Evolutionary conservation across 2,113 vertebrate species (phyloP), one percentile per base, ranked within the genome.

Genomic region (Perca schrenkii): DNA sequence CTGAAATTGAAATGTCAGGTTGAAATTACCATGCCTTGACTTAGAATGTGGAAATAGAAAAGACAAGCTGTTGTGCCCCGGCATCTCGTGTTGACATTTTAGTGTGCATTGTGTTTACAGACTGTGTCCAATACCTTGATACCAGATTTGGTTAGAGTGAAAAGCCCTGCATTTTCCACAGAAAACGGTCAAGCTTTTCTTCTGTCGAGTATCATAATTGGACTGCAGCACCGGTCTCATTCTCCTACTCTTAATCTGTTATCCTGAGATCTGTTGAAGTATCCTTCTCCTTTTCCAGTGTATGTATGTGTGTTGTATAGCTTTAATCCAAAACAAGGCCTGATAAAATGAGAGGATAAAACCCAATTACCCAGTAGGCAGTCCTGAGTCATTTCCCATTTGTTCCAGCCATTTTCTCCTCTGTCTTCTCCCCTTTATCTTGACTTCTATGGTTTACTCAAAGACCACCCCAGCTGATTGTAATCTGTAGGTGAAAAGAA

Each of bases 1-100:
- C 85, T 70, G 74, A 90, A 93, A 94, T 93, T 92, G 92, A 92
- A 92, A 92, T 93, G 93, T 91, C 93, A 91, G 79, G 64, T 86
- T 88, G 89, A 92, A 92, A 90, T 63, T 71, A 88, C 72, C 82
- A 74, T 31, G 81, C 80, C 21, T 64, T 61, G 86, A 89, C 91
- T 93, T 91, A 86, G 76, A 92, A 93, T 86, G 84, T 8, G 53
- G 46, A 88, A 88, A 85, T 25, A 17, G 68, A 72, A 80, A 79
- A 86, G 57, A 58, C 69, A 22, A 62, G 80, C 78, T 70, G n/a
- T 84, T 85, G 87, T 83, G 75, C 86, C 15, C 82, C 49, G 54
- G 64, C 67, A 19, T 79, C 74, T 74, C n/a, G n/a, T 79, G 75
- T 86, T 86, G 85, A 85, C 85, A 80, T 71, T 80, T 89, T 78